phyloP scores from a whole-genome alignment of 1,140 invertebrate genomes.

The Drosophila nigrodunni region DNA sequence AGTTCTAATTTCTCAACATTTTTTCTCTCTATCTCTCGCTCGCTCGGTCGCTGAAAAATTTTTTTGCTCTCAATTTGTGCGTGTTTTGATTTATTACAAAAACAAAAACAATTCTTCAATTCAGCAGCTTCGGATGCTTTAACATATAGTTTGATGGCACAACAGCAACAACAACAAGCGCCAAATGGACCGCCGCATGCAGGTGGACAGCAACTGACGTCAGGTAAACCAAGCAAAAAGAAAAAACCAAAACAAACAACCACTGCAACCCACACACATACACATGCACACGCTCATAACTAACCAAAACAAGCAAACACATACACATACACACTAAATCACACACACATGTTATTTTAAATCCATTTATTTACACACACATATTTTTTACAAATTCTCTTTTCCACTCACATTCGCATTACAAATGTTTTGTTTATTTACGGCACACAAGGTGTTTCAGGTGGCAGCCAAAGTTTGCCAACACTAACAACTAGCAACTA shows the following conservation, averaged over 20 bases:
- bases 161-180: slow-evolving; percentile 71
- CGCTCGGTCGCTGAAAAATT: slow-evolving; percentile 22
- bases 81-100: slow-evolving; percentile 24
- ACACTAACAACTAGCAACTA: slow-evolving; percentile 40
- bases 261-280: slow-evolving; percentile 16
- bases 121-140: slow-evolving; percentile 84
- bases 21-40: slow-evolving; percentile 61
- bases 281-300: slow-evolving; percentile 11
- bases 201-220: slow-evolving; percentile 81
- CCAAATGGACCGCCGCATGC: slow-evolving; percentile 80
- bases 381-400: not conserved
- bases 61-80: slow-evolving; percentile 5
- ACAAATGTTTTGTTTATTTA: slow-evolving; percentile 6
- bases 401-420: slow-evolving; percentile 7
- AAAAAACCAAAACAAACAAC: slow-evolving; percentile 7
- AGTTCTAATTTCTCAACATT: slow-evolving; percentile 58
- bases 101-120: slow-evolving; percentile 45
- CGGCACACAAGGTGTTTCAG: slow-evolving; percentile 49
- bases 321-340: slow-evolving; percentile 8
- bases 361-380: slow-evolving; percentile 3
- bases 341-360: not conserved
- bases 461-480: slow-evolving; percentile 37
- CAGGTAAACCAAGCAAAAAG: slow-evolving; percentile 59
- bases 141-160: slow-evolving; percentile 84
- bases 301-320: slow-evolving; percentile 17